These are phyloP conservation scores for Antechinus flavipes DNA, from an alignment of 2,113 vertebrate genomes.

Conservation along the genomic window DNA sequence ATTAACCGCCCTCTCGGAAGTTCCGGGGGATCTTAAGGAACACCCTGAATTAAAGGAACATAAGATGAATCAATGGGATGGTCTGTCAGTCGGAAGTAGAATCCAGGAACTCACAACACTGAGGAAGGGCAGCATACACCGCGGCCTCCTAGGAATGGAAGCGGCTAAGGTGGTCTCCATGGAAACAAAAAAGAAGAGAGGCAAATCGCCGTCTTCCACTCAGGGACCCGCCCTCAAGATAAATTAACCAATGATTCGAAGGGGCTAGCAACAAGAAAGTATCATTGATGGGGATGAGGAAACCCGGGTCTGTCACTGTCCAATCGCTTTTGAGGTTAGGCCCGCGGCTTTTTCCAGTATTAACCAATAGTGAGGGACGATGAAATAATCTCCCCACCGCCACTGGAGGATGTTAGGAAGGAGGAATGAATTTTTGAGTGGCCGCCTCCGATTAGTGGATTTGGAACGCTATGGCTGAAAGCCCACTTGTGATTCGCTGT, in stretches of 20 bases:
- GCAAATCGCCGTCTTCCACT: not conserved
- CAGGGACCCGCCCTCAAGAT: constrained; percentile 17
- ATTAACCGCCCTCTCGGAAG: not conserved
- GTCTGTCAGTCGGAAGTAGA: not conserved
- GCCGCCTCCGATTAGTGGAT: constrained; percentile 55
- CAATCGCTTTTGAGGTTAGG: constrained; percentile 25
- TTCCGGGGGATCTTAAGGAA: not conserved
- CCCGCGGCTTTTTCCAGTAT: accelerated
- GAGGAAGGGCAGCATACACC: accelerated
- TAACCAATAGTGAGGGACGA: constrained; percentile 56
- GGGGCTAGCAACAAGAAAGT: not conserved
- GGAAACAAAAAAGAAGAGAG: not conserved
- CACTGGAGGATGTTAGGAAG: not conserved
- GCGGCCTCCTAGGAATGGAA: accelerated
- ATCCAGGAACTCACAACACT: not conserved
- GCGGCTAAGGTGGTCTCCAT: not conserved
- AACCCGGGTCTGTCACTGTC: not conserved
- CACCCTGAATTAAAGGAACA: not conserved
- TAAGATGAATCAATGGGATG: not conserved
- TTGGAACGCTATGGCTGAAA: not conserved
- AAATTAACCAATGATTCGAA: not conserved
- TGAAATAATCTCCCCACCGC: constrained; percentile 19
- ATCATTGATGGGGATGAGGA: constrained; percentile 44
- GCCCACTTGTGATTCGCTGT: constrained; percentile 69
- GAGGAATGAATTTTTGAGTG: constrained; percentile 12